These are phyloP conservation scores for Saxidomus purpurata DNA, from an alignment of 1,140 invertebrate species.

Conservation along the genomic window DNA sequence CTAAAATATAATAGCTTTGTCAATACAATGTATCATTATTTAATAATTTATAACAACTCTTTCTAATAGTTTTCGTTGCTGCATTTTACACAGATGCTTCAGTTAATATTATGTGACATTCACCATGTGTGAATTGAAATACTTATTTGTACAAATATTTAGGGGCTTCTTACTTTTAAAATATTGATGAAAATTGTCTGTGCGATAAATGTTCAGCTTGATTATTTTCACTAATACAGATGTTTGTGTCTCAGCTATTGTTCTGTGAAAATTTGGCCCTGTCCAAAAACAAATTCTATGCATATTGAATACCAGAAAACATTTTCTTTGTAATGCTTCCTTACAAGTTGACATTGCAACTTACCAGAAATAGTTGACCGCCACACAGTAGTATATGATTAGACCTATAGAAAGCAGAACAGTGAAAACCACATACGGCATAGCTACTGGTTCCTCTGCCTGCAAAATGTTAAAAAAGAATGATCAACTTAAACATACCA, in stretches of 20 bases:
- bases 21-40: not conserved
- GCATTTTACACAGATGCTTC: not conserved
- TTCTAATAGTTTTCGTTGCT: not conserved
- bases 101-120: not conserved
- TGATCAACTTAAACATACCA: not conserved
- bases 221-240: too few relatives aligned
- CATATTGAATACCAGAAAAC: too few relatives aligned
- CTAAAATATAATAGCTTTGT: not conserved
- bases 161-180: too few relatives aligned
- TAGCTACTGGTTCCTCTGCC: conserved; percentile 61
- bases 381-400: conserved; percentile 81
- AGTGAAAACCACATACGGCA: conserved; percentile 77
- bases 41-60: not conserved
- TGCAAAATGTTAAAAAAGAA: conserved; percentile 63
- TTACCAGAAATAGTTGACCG: conserved; percentile 83
- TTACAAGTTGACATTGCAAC: conserved; percentile 55
- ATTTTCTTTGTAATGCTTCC: too few relatives aligned
- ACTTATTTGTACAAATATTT: too few relatives aligned
- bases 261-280: too few relatives aligned
- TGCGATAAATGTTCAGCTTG: too few relatives aligned
- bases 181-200: too few relatives aligned
- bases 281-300: too few relatives aligned
- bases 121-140: too few relatives aligned
- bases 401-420: conserved; percentile 74
- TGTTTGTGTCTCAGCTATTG: too few relatives aligned